Evolutionary conservation across 2,797 vertebrate genomes (phyloP).

Genomic region (Peromyscus eremicus): DNA sequence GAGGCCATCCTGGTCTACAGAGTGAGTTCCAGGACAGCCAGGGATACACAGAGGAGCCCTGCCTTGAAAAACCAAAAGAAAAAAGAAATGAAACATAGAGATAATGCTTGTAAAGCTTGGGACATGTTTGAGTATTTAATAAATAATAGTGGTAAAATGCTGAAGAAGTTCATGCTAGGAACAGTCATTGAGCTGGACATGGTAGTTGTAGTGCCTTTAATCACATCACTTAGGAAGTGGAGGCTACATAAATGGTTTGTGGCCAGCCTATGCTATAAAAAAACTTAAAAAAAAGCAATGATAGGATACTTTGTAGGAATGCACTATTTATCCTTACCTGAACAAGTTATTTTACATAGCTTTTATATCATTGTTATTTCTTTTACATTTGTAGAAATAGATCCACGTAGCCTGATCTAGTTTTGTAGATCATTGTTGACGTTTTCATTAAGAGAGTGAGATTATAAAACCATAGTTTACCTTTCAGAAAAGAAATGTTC

Average conservation of each 20-base stretch:
- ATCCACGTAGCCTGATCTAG: conserved; percentile 28
- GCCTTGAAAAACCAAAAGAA: no score
- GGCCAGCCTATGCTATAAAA: not conserved
- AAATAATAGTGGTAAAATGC: conserved; percentile 63
- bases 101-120: conserved; percentile 27
- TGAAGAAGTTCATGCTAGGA: conserved; percentile 22
- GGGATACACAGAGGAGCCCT: no score
- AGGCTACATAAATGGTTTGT: not conserved
- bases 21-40: no score
- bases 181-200: not conserved
- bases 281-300: not conserved
- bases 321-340: conserved; percentile 37
- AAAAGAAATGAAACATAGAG: conserved; percentile 20
- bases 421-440: conserved; percentile 13
- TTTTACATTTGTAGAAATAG: conserved; percentile 49
- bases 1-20: no score
- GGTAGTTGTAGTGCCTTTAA: not conserved
- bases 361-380: conserved; percentile 59
- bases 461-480: conserved; percentile 68
- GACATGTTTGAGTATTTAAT: conserved; percentile 37
- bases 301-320: not conserved
- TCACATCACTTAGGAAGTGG: not conserved
- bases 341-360: conserved; percentile 17
- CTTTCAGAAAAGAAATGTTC: conserved; percentile 61
- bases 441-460: conserved; percentile 67